phyloP scores from a whole-genome alignment of 2,797 vertebrate genomes.

The Echiichthys vipera region DNA sequence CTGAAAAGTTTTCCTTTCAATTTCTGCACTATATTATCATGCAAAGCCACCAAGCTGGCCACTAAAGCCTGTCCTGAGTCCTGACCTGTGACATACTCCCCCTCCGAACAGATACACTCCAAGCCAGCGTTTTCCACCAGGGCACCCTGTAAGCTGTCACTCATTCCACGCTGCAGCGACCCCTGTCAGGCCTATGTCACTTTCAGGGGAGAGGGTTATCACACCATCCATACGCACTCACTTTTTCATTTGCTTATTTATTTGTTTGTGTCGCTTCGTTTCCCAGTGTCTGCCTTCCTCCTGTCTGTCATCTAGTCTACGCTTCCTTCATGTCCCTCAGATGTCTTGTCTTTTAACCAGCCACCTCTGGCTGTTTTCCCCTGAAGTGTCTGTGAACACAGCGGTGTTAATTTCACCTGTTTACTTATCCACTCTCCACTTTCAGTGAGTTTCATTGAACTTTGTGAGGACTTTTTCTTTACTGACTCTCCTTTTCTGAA shows the following conservation, averaged over 20 bases:
- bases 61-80: constrained; percentile 33
- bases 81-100: constrained; percentile 37
- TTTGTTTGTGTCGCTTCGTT: constrained; percentile 48
- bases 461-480: constrained; percentile 36
- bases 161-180: constrained; percentile 67
- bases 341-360: constrained; percentile 28
- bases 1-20: background rate
- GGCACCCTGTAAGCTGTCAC: constrained; percentile 68
- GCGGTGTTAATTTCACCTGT: constrained; percentile 50
- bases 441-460: constrained; percentile 34
- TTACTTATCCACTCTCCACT: constrained; percentile 8
- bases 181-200: constrained; percentile 77
- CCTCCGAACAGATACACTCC: too few relatives aligned
- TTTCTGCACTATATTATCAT: constrained; percentile 36
- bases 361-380: constrained; percentile 40
- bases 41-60: constrained; percentile 42
- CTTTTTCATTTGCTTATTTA: constrained; percentile 68
- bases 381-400: constrained; percentile 14
- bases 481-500: background rate
- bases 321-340: constrained; percentile 16
- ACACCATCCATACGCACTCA: constrained; percentile 45
- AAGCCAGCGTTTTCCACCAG: too few relatives aligned
- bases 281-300: constrained; percentile 50
- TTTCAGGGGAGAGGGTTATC: constrained; percentile 35
- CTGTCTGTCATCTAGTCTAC: constrained; percentile 42